These are phyloP conservation scores for Chloroclystis v-ata DNA, from an alignment of 2,888 invertebrate species.

Conservation along the genomic window DNA sequence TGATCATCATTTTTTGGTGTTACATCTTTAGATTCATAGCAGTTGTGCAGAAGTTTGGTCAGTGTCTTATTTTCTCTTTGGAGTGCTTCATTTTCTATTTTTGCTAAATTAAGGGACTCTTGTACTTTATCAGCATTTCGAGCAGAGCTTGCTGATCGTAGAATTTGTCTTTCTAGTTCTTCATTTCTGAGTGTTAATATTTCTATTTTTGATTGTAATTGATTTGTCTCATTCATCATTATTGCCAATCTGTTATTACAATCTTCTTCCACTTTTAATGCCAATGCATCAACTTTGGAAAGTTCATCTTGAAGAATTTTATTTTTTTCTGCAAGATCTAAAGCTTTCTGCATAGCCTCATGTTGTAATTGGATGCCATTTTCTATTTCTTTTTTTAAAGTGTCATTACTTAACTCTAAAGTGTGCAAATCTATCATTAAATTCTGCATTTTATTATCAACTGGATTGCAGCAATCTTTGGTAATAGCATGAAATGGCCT, in stretches of 20 bases:
- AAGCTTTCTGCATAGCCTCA: conserved; percentile 87
- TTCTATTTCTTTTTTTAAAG: conserved; percentile 66
- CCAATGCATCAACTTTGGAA: conserved; percentile 84
- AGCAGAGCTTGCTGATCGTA: conserved; percentile 33
- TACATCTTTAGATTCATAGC: conserved; percentile 34
- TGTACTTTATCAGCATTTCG: conserved; percentile 37
- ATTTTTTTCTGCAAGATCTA: conserved; percentile 85
- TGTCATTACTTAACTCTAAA: conserved; percentile 78
- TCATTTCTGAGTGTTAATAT: conserved; percentile 49
- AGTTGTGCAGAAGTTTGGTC: conserved; percentile 42
- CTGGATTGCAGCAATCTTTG: conserved; percentile 81
- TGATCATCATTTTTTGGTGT: conserved; percentile 34
- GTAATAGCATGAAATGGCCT: conserved; percentile 80
- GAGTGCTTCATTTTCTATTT: conserved; percentile 64
- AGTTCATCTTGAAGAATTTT: conserved; percentile 83
- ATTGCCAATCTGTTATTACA: conserved; percentile 83
- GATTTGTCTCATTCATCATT: conserved; percentile 79
- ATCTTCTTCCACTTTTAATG: conserved; percentile 85
- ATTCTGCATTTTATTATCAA: conserved; percentile 74
- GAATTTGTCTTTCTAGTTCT: conserved; percentile 29
- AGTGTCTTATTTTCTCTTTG: conserved; percentile 63
- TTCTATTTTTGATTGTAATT: conserved; percentile 78
- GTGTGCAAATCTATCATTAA: conserved; percentile 79
- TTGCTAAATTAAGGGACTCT: conserved; percentile 43
- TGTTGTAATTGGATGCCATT: conserved; percentile 83